Evolutionary conservation across 2,888 invertebrate species (phyloP), one percentile per base, ranked within the genome.

Genomic region (Desoria tigrina): DNA sequence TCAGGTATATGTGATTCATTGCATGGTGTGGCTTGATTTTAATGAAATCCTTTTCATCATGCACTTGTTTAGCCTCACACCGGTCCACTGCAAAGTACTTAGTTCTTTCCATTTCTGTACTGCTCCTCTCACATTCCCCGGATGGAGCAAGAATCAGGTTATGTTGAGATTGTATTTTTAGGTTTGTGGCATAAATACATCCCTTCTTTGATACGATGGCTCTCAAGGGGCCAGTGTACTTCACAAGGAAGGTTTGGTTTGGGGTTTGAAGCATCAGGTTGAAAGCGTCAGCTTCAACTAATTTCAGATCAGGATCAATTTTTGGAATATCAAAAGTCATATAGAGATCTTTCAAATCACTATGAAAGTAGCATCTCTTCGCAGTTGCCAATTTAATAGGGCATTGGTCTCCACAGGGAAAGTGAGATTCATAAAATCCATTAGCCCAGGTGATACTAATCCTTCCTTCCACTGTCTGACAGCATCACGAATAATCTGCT

Each of bases 181-280:
- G 21, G 21, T 63, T 63, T 1, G 37, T n/a, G 2, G 23, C 1
- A 55, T 57, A 67, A 2, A 71, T 53, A 51, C 66, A 71, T 16
- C 42, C 37, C 2, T 51, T 39, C 3, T 14, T 11, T 2, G 28
- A 18, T 2, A 63, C n/a, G 1, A 63, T 51, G 3, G 42, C 26
- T 21, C 28, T 60, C 14, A 6, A 23, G 1, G 65, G 65, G 21
- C 60, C 55, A 23, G 53, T 53, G 28, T 61, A 66, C 14, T 21
- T 2, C 7, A 66, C 9, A 1, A 1, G 1, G 27, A 61, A 66
- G 1, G 66, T 61, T 16, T 53, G 21, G 39, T 65, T 61, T 16
- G 51, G 39, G 7, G 7, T 50, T 50, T 62, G 23, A 7, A 49
- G 7, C 45, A 56, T 14, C 1, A 65, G 39, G 9, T 37, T 24